These are phyloP conservation scores for Conistra vaccinii DNA, from an alignment of 2,888 invertebrate genomes.

Conservation along the genomic window DNA sequence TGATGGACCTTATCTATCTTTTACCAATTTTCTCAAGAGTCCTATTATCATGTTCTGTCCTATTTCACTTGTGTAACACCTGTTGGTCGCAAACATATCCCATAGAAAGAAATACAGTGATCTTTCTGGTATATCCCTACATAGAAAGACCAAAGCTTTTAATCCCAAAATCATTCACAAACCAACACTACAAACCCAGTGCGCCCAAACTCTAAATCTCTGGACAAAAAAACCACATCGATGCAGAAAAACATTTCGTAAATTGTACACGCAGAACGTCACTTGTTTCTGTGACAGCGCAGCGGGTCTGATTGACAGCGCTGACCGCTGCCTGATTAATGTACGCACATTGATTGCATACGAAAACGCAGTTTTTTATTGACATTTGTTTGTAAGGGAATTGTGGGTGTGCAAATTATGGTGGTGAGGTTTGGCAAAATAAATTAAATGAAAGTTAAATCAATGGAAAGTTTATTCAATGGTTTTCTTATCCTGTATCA, in stretches of 20 bases:
- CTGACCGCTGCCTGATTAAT: constrained; percentile 66
- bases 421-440: not conserved
- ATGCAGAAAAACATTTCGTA: constrained; percentile 56
- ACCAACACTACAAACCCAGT: constrained; percentile 26
- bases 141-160: not conserved
- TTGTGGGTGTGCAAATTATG: not conserved
- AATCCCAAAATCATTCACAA: not conserved
- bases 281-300: constrained; percentile 58
- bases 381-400: constrained; percentile 40
- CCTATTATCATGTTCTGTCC: not conserved
- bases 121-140: not conserved
- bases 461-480: fast-evolving
- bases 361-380: constrained; percentile 49
- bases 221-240: constrained; percentile 30
- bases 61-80: not conserved
- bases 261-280: constrained; percentile 61
- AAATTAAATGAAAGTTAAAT: not conserved
- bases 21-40: not conserved
- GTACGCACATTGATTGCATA: constrained; percentile 62
- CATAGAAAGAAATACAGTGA: not conserved
- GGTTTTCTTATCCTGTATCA: not conserved
- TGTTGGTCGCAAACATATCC: not conserved
- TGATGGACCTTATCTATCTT: not conserved
- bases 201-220: constrained; percentile 26
- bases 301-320: constrained; percentile 61